Evolutionary conservation across 2,797 vertebrate genomes (phyloP).

Genomic region (Furcifer pardalis): DNA sequence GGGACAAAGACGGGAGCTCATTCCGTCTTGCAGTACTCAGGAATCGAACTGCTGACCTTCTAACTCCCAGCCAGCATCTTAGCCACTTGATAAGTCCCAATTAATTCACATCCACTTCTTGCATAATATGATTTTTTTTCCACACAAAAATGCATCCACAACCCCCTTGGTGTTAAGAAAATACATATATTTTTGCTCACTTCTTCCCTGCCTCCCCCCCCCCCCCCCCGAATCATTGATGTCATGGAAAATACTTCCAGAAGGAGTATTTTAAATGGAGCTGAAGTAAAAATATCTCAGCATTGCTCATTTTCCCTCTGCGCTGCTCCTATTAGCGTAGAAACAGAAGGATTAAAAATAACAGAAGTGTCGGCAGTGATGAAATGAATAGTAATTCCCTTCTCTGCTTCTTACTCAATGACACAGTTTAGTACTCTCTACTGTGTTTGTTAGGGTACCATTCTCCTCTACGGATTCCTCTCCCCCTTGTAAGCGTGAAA

Average conservation of each 20-base stretch:
- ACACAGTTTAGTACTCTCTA: not conserved
- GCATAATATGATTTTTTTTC: too few species aligned
- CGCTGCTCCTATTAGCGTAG: not conserved
- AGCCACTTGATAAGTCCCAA: not conserved
- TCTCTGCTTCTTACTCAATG: not conserved
- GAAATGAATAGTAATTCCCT: not conserved
- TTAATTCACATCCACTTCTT: too few species aligned
- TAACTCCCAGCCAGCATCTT: too few species aligned
- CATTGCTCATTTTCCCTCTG: conserved; percentile 26
- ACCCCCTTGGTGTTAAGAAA: too few species aligned
- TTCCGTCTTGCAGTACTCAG: too few species aligned
- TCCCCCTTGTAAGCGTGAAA: not conserved
- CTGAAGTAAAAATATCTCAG: conserved; percentile 8
- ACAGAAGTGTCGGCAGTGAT: not conserved
- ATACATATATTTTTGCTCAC: not conserved
- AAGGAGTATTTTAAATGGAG: not conserved
- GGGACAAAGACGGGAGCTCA: too few species aligned
- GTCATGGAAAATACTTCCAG: not conserved
- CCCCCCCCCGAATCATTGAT: not conserved
- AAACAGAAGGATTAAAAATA: conserved; percentile 3
- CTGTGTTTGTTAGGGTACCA: not conserved
- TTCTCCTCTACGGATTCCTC: not conserved
- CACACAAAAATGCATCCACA: too few species aligned
- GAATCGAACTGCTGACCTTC: too few species aligned
- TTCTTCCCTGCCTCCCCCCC: not conserved